Base-by-base conservation (phyloP, 2,888 invertebrate genomes). In the Meteorus colon region DNA sequence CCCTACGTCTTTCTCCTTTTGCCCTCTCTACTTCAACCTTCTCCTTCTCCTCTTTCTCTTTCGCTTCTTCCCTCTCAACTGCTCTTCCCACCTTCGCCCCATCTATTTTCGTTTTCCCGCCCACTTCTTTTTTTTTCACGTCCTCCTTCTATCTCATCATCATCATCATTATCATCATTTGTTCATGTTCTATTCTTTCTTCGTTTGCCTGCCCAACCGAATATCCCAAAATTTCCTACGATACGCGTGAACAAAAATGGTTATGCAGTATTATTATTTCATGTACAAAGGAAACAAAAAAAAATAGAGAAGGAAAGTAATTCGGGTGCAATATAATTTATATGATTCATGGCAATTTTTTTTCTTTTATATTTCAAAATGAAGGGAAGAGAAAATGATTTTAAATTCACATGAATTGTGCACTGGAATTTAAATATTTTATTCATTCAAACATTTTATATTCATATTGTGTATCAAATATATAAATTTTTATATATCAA, bases 211-310 rank as follows among this genome's bases (percentile, higher is more conserved):
- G 31, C 29, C 16, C 16, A 45, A 19, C 27, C 29, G 14, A 19
- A 19, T 72, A 60, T 45, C 27, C 68, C 51, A 34, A 69, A 69
- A 69, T 55, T 69, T 69, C 31, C 55, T 34, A 55, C 19, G 19
- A 69, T 51, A 55, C 69, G 27, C 69, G 4, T 31, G 34, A 37
- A 27, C 67, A 67, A 67, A 48, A 37, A 14, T 8, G 27, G 14
- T 12, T 10, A 41, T 67, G 10, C 45, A 45, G 45, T 45, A 8
- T 31, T 19, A 37, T 55, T 55, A 48, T 48, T 55, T 55, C 41
- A 24, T 45, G 29, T 27, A 41, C 27, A 24, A n/a, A 55, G 24
- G 24, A 24, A 24, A 24, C 24, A 24, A 24, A 24, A 24, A 24
- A 24, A 24, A 24, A 24, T 1, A 24, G 24, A 55, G 1, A 55